Percentiles rank a stretch among this genome's conserved stretches.
Evolutionary conservation across 2,113 vertebrate genomes (phyloP).

Genomic region (Labeo rohita): DNA sequence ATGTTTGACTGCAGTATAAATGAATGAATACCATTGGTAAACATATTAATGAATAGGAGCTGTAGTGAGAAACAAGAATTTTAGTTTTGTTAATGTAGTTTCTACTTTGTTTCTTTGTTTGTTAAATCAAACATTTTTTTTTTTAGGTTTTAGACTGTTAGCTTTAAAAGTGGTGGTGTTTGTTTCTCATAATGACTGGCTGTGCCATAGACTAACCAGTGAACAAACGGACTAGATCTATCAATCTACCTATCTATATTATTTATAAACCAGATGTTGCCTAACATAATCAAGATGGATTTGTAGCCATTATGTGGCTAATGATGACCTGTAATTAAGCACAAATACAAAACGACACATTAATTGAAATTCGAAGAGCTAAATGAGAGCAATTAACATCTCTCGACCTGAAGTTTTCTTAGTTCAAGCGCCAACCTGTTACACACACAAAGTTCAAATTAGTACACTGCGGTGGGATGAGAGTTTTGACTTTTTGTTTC

Average conservation of each 20-base stretch:
- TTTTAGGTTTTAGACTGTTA: too few relatives aligned
- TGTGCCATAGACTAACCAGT: too few relatives aligned
- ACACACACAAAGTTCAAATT: slow-evolving; percentile 9
- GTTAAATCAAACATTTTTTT: too few relatives aligned
- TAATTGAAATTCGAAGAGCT: slow-evolving; percentile 41
- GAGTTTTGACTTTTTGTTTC: background rate
- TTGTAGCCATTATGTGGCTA: background rate
- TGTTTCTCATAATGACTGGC: too few relatives aligned
- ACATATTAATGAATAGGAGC: too few relatives aligned
- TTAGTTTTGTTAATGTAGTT: too few relatives aligned
- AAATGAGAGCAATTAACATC: slow-evolving; percentile 48
- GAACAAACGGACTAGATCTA: too few relatives aligned
- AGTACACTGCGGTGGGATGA: background rate
- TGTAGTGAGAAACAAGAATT: too few relatives aligned
- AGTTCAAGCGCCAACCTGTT: slow-evolving; percentile 23
- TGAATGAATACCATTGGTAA: too few relatives aligned
- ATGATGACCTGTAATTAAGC: slow-evolving; percentile 42
- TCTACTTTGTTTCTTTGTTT: too few relatives aligned
- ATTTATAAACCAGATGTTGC: background rate
- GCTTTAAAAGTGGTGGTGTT: too few relatives aligned
- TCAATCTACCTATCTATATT: background rate
- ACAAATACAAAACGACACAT: slow-evolving; percentile 7
- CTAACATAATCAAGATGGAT: slow-evolving; percentile 16
- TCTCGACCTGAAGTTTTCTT: slow-evolving; percentile 42
- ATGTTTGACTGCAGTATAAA: too few relatives aligned